Base-by-base conservation (phyloP, 2,797 vertebrate species). In the Anas acuta region DNA sequence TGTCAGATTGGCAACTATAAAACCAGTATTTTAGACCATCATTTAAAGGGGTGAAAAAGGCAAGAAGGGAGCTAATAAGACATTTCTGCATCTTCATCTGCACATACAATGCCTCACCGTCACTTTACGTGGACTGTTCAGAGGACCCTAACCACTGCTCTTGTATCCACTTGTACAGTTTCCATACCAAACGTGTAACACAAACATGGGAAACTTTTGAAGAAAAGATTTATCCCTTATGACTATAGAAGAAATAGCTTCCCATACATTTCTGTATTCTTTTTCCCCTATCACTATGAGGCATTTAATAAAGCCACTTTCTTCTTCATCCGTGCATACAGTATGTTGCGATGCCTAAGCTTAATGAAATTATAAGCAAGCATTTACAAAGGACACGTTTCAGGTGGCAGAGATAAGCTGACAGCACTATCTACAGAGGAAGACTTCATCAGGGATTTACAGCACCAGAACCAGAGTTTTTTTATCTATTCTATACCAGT, bases 151-250 rank as follows among this genome's bases (percentile, higher is more conserved):
- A 26, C 17, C 12, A 22, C 0, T 20, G 26, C 20, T 25, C 61
- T 9, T 28, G 78, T 25, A n/a, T 5, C 3, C 8, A 37, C 19
- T 9, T 18, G 11, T 17, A 41, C 32, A 17, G n/a, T 14, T 90
- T 57, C 61, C 61, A 22, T 0, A 5, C 5, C 70, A 49, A 65
- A 54, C 7, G 19, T 0, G 0, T 43, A 83, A 70, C 25, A 2
- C 9, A 1, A 7, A 66, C 28, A 15, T 0, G 5, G 21, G 61
- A 78, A 6, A 35, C 9, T 51, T 65, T 41, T 7, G 11, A 47
- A 66, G 62, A 39, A 66, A 66, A 3, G 2, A 10, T 20, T 33
- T 47, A 88, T 5, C 18, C 53, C 20, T 51, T 47, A 30, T 0
- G 2, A 51, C 45, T 70, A 66, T 4, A 73, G 28, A 87, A 32